Base-by-base conservation (phyloP, 2,113 vertebrate genomes). In the Lepus europaeus region DNA sequence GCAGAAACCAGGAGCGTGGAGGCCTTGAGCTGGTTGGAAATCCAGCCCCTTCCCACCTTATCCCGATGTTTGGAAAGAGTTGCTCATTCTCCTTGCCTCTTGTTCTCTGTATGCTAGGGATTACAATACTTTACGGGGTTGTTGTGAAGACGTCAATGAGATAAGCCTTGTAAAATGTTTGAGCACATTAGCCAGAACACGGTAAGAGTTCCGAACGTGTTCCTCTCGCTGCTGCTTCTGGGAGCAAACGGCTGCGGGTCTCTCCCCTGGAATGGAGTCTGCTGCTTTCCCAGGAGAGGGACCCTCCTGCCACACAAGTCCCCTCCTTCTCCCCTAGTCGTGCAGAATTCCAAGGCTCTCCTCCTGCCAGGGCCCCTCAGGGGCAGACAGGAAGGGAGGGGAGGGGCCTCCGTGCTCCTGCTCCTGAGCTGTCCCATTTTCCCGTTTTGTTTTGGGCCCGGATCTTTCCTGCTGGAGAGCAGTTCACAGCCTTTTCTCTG, bases 401-500 rank as follows among this genome's bases (percentile, higher is more conserved):
- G 27, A 23, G 56, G 20, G 10, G 36, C 4, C 39, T 39, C 39
- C 39, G 39, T 45, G 39, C 39, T 45, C 45, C 45, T 45, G 45
- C 45, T 39, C 22, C 49, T 33, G 12, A 22, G 22, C 4, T 1
- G 23, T 39, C 66, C 49, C 20, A 3, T 29, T n/a, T 85, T 85
- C 31, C 29, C 11, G 1, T 76, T 93, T 61, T 51, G 13, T 80
- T 76, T 49, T 49, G 29, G 63, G 14, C 23, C 27, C 17, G 5
- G 23, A 45, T 61, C 17, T 69, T 69, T 39, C 72, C 73, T 79
- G n/a, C 45, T 70, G 59, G 49, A 73, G 31, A 39, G 61, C 27
- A 64, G 36, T 69, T 95, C 69, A 89, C 83, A 87, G 19, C 29
- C 63, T 77, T 20, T 80, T 74, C 79, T 93, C 90, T 63, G 27